These are phyloP conservation scores for Lamproptera curius DNA, from an alignment of 2,888 invertebrate species.

Conservation along the genomic window DNA sequence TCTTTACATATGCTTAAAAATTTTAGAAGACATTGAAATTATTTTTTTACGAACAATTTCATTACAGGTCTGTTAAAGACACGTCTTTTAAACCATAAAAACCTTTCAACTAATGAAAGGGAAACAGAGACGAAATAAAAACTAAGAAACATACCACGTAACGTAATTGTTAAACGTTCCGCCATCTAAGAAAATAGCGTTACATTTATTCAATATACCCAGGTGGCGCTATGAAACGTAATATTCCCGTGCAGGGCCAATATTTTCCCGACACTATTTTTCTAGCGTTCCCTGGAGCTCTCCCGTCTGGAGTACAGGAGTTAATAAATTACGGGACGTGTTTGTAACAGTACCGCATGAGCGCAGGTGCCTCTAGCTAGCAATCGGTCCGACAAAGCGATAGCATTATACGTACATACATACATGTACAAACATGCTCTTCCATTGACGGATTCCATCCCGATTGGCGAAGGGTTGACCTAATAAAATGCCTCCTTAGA, in stretches of 20 bases:
- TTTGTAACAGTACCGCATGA: slow-evolving; percentile 30
- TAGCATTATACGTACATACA: too few species aligned
- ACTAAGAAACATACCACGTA: too few species aligned
- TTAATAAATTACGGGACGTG: slow-evolving; percentile 52
- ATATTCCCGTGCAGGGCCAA: slow-evolving; percentile 5
- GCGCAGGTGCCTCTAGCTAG: slow-evolving; percentile 54
- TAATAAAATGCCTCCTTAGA: slow-evolving; percentile 22
- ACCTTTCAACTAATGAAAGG: too few species aligned
- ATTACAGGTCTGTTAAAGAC: too few species aligned
- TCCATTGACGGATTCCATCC: slow-evolving; percentile 33
- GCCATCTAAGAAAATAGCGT: too few species aligned
- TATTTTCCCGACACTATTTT: slow-evolving; percentile 31
- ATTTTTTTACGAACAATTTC: too few species aligned
- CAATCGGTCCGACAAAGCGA: slow-evolving; percentile 52
- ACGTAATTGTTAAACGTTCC: too few species aligned
- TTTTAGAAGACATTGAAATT: too few species aligned
- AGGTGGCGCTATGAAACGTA: neutral
- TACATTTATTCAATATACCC: neutral
- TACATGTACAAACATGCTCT: slow-evolving; percentile 26
- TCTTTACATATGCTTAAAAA: too few species aligned
- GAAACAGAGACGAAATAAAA: too few species aligned
- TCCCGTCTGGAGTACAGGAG: slow-evolving; percentile 27
- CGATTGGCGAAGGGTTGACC: slow-evolving; percentile 29
- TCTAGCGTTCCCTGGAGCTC: slow-evolving; percentile 32
- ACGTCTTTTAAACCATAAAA: too few species aligned